Evolutionary conservation across 2,797 vertebrate genomes (phyloP), one percentile per base, ranked within the genome.

Genomic region (Poecilia velifera): DNA sequence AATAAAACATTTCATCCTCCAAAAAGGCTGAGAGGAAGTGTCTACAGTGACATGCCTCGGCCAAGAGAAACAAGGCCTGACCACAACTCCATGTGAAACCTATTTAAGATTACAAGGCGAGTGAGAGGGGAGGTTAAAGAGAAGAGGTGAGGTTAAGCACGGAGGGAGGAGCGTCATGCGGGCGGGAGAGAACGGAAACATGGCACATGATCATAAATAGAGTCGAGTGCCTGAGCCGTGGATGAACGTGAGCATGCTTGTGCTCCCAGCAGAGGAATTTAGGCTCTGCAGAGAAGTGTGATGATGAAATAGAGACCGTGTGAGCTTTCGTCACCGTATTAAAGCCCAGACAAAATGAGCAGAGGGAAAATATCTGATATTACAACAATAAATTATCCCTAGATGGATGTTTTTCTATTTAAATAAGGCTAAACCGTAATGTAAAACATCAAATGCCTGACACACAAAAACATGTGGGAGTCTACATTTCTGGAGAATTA

Each of bases 51-150:
- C 93, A 94, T 79, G 94, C 87, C 94, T 91, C 93, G 87, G 96
- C 97, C 97, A 97, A 97, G 94, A 96, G 96, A 97, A 97, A 97
- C 96, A 97, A 95, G 95, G 94, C 92, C 96, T 95, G 96, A 96
- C 96, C 96, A 96, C 96, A 96, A 94, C 93, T 89, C 95, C 97
- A 97, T 96, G 94, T 96, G 97, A 97, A 97, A 97, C 92, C 95
- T 94, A 97, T 97, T 97, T 96, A 90, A 95, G 94, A 96, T 96
- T 96, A 97, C 95, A 89, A 89, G 92, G 93, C 53, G 77, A 90
- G 94, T 92, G 85, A 66, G 79, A 68, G 78, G 45, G 84, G 25
- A 84, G 64, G 91, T 80, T 77, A 83, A 72, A 81, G 79, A 49
- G 84, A 78, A 79, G 81, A 84, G 87, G 83, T 59, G 86, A 90